Evolutionary conservation across 2,888 invertebrate species (phyloP).

Genomic region (Oconnorella tubifera): DNA sequence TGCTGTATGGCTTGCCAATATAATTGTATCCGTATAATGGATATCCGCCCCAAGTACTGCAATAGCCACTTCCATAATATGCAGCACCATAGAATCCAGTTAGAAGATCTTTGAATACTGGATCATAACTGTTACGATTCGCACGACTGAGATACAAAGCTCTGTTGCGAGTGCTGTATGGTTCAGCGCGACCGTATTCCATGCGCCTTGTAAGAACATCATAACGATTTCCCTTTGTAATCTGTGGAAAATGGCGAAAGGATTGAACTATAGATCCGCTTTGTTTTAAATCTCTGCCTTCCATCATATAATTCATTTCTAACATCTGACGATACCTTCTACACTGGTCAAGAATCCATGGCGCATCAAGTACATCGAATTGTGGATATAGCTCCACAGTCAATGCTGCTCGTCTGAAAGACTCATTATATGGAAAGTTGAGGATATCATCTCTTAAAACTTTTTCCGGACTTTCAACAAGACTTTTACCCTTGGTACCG

Average conservation of each 20-base stretch:
- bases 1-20: background rate
- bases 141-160: background rate
- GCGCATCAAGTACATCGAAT: conserved; percentile 8
- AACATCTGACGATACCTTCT: background rate
- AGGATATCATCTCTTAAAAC: conserved; percentile 11
- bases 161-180: background rate
- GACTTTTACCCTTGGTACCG: background rate
- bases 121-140: background rate
- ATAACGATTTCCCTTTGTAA: background rate
- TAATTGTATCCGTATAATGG: background rate
- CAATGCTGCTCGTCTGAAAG: conserved; percentile 6
- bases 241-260: background rate
- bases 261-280: background rate
- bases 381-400: conserved; percentile 12
- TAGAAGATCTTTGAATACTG: background rate
- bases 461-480: background rate
- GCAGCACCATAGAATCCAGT: background rate
- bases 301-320: background rate
- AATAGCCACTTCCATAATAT: background rate
- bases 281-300: background rate
- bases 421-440: conserved; percentile 7
- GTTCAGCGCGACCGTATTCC: background rate
- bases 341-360: background rate
- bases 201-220: background rate
- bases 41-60: background rate